These are phyloP conservation scores for Unio delphinus DNA, from an alignment of 2,888 invertebrate genomes.

Conservation along the genomic window DNA sequence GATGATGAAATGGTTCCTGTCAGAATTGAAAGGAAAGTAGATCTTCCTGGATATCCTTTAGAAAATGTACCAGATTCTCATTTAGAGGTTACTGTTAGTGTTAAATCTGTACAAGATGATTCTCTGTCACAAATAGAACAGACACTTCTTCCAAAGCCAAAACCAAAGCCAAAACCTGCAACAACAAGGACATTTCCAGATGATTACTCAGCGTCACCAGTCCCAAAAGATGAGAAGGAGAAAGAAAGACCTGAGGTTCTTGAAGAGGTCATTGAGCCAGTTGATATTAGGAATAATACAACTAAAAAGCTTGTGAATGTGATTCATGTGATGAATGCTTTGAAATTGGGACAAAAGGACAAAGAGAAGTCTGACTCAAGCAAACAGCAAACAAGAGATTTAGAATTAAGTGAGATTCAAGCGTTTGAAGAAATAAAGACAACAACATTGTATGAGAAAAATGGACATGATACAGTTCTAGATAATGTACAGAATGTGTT, in stretches of 20 bases:
- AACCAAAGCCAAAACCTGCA: not conserved
- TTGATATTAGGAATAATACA: conserved; percentile 22
- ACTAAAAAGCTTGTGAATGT: conserved; percentile 24
- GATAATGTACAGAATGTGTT: too few relatives aligned
- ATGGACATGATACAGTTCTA: not conserved
- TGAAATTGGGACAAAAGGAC: conserved; percentile 6
- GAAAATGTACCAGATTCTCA: too few relatives aligned
- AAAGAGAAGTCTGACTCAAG: too few relatives aligned
- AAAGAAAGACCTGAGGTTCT: conserved; percentile 12
- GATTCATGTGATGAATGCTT: conserved; percentile 30
- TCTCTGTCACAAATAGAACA: too few relatives aligned
- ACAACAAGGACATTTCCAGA: conserved; percentile 14
- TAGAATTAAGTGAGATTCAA: too few relatives aligned
- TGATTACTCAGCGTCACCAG: conserved; percentile 13
- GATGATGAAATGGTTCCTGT: conserved; percentile 20
- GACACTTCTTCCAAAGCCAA: too few relatives aligned
- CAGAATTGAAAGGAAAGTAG: conserved; percentile 18
- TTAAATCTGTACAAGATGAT: too few relatives aligned
- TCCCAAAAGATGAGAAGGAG: conserved; percentile 8
- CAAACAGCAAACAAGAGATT: too few relatives aligned
- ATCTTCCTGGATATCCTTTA: conserved; percentile 3
- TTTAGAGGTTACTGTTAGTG: too few relatives aligned
- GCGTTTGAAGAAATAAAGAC: too few relatives aligned
- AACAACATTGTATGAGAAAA: conserved; percentile 1
- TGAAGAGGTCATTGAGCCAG: conserved; percentile 36